A percentile compares a stretch with the other conserved stretches of the same genome.
Evolutionary conservation across 2,113 vertebrate species (phyloP).

Genomic region (Isurus oxyrinchus): DNA sequence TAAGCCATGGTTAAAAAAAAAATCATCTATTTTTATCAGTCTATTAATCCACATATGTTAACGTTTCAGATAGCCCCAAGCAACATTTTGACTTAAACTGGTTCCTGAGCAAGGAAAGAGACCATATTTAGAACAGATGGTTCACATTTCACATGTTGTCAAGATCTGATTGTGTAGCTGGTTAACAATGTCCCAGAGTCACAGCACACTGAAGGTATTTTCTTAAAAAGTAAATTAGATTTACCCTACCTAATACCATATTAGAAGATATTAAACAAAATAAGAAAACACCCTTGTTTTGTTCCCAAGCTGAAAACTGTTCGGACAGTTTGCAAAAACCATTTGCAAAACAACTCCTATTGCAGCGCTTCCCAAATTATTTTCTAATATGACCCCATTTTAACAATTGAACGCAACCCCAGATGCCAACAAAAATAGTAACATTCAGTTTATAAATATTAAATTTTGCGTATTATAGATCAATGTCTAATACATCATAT

Average conservation of each 20-base stretch:
- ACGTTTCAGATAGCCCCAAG: not conserved
- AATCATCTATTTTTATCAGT: not conserved
- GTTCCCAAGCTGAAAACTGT: not conserved
- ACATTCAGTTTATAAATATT: not conserved
- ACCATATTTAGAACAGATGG: not conserved
- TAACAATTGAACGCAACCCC: no score
- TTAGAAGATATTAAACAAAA: not conserved
- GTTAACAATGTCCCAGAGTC: not conserved
- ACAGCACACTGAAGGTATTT: not conserved
- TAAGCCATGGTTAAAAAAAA: not conserved
- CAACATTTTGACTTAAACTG: not conserved
- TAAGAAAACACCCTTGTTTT: not conserved
- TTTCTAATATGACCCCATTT: not conserved
- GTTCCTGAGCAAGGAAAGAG: not conserved
- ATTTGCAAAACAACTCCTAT: not conserved
- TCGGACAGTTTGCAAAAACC: not conserved
- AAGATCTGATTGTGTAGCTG: not conserved
- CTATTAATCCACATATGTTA: not conserved
- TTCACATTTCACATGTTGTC: not conserved
- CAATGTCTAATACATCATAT: no score
- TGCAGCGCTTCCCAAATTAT: no score
- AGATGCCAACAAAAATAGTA: not conserved
- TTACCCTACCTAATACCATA: not conserved
- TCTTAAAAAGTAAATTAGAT: not conserved
- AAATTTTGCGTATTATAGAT: no score